Percentiles rank a stretch among this genome's conserved stretches.
Conservation (phyloP, 2,797 vertebrate species). For the Chelon labrosus region DNA sequence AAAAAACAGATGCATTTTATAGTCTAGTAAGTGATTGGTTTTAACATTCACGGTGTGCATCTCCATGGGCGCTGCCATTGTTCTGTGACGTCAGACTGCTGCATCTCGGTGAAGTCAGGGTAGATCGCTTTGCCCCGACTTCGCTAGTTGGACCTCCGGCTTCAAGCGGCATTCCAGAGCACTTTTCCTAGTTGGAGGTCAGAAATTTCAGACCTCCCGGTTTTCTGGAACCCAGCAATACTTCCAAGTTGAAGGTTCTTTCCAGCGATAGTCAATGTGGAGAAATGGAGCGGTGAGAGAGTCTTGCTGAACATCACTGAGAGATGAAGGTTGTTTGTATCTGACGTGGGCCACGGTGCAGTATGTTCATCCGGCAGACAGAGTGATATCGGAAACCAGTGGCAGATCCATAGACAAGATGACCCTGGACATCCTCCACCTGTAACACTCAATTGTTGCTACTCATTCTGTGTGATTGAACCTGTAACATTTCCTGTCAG, state of each 20-base stretch:
- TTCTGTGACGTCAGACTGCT: no score
- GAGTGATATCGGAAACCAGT: constrained; percentile 40
- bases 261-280: background rate
- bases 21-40: no score
- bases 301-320: constrained; percentile 25
- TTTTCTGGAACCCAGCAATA: no score
- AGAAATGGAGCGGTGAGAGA: background rate
- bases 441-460: background rate
- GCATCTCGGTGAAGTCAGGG: no score
- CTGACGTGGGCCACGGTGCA: constrained; percentile 40
- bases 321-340: constrained; percentile 35
- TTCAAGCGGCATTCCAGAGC: no score
- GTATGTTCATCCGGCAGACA: constrained; percentile 21
- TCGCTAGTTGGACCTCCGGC: no score
- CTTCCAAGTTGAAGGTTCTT: background rate
- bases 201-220: no score
- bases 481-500: background rate
- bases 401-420: constrained; percentile 24
- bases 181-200: no score
- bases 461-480: background rate
- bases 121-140: no score
- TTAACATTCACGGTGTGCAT: no score
- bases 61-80: no score
- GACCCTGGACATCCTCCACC: constrained; percentile 26
- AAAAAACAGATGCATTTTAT: no score